Base-by-base conservation (phyloP, 2,797 vertebrate genomes). In the Cercopithecus mitis region DNA sequence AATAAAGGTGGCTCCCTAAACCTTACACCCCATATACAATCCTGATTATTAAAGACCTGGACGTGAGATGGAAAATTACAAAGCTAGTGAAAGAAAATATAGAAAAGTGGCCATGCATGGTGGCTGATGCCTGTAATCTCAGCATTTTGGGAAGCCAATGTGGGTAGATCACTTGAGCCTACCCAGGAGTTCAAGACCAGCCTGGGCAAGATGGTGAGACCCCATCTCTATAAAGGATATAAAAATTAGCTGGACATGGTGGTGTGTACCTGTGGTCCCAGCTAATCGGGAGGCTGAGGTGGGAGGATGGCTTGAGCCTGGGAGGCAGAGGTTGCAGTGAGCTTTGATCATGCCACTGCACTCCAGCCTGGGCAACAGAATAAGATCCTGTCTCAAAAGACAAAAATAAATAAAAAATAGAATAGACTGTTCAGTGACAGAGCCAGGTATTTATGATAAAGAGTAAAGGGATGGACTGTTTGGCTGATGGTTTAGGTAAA, bases 71-170 rank as follows among this genome's bases (percentile, higher is more conserved):
- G 41, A 36, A 93, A 79, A 17, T 77, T 41, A 58, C 39, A 83
- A 91, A 67, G 7, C 41, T 72, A 77, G 73, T 12, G 24, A 85
- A 93, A 96, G 33, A 57, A 97, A 91, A 77, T 17, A 52, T 6
- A 39, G 20, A 50, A 85, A 95, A 87, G 7, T 76, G 64, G n/a
- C n/a, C 19, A 20, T 2, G n/a, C 17, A 36, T 2, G n/a, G 64
- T 70, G 33, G 8, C 33, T 70, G 4, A 20, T 0, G 3, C 17
- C 64, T 70, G 19, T 70, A 70, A 70, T 58, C 24, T 12, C 57
- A 70, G 17, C 64, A 70, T 20, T 70, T 36, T 36, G n/a, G 64
- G 64, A 70, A 20, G 64, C n/a, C 33, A 20, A 10, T 19, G n/a
- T 70, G 64, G 17, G 17, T n/a, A 20, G n/a, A n/a, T 70, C 4